A percentile compares a stretch with the other conserved stretches of the same genome.
These are phyloP conservation scores for Pardosa pseudoannulata DNA, from an alignment of 2,888 invertebrate species.

Conservation along the genomic window DNA sequence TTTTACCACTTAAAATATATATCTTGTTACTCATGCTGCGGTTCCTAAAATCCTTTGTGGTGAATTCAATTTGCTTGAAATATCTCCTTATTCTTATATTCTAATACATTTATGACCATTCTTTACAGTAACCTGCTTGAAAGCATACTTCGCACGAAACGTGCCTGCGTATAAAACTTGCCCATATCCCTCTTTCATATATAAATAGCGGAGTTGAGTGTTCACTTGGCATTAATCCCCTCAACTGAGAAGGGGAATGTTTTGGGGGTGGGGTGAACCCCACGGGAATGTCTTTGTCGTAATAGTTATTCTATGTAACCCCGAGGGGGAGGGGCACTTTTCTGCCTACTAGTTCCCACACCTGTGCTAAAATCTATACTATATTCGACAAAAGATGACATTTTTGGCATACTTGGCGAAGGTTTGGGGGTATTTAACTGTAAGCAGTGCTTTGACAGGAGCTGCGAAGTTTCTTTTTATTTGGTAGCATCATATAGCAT, in stretches of 20 bases:
- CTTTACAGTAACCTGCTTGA: too few relatives aligned
- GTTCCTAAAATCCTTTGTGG: too few relatives aligned
- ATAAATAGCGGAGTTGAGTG: slow-evolving; percentile 20
- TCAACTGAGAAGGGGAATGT: slow-evolving; percentile 39
- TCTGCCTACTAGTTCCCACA: slow-evolving; percentile 27
- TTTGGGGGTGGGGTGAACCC: slow-evolving; percentile 22
- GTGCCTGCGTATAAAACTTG: background rate
- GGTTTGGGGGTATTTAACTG: too few relatives aligned
- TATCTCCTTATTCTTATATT: too few relatives aligned
- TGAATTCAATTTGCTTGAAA: too few relatives aligned
- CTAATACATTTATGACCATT: too few relatives aligned
- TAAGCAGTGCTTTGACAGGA: too few relatives aligned
- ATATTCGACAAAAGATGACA: background rate
- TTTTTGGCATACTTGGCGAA: slow-evolving; percentile 1
- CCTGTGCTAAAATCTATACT: slow-evolving; percentile 31
- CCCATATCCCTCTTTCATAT: background rate
- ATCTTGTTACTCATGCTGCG: too few relatives aligned
- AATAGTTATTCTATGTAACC: slow-evolving; percentile 53
- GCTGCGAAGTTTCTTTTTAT: too few relatives aligned
- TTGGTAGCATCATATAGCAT: too few relatives aligned
- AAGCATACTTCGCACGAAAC: too few relatives aligned
- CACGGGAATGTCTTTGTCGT: slow-evolving; percentile 56
- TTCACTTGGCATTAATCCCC: slow-evolving; percentile 54
- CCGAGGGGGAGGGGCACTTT: slow-evolving; percentile 11
- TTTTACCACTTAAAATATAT: too few relatives aligned